Evolutionary conservation across 2,113 vertebrate species (phyloP).

Genomic region (Nipponia nippon): DNA sequence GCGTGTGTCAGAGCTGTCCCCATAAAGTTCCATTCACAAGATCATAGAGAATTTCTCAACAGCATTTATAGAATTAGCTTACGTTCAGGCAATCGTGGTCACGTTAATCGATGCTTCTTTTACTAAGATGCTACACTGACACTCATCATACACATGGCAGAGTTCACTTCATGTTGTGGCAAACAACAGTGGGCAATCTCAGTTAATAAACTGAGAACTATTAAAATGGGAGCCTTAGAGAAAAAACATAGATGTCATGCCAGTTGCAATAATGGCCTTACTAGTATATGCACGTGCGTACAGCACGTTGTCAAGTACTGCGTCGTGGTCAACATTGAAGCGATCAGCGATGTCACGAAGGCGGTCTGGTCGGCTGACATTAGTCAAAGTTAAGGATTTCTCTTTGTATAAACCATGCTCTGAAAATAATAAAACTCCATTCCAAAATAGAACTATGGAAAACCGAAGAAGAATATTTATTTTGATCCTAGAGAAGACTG

Average conservation of each 20-base stretch:
- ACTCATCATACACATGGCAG: not conserved
- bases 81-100: not conserved
- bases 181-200: not conserved
- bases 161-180: not conserved
- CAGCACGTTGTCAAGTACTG: slow-evolving; percentile 95
- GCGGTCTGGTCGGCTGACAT: slow-evolving; percentile 89
- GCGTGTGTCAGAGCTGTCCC: not conserved
- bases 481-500: not conserved
- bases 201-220: not conserved
- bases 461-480: not conserved
- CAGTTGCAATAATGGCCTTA: slow-evolving; percentile 62
- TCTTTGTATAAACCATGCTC: not conserved
- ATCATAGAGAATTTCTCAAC: not conserved
- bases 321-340: slow-evolving; percentile 91
- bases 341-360: slow-evolving; percentile 93
- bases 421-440: not conserved
- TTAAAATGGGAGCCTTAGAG: not conserved
- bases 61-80: not conserved
- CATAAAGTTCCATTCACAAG: not conserved
- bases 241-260: not conserved
- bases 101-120: not conserved
- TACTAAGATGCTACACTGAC: not conserved
- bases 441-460: not conserved
- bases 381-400: slow-evolving; percentile 68
- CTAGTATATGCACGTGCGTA: slow-evolving; percentile 97